Evolutionary conservation across 2,888 invertebrate species (phyloP), one percentile per base, ranked within the genome.

Genomic region (Cephus spinipes): DNA sequence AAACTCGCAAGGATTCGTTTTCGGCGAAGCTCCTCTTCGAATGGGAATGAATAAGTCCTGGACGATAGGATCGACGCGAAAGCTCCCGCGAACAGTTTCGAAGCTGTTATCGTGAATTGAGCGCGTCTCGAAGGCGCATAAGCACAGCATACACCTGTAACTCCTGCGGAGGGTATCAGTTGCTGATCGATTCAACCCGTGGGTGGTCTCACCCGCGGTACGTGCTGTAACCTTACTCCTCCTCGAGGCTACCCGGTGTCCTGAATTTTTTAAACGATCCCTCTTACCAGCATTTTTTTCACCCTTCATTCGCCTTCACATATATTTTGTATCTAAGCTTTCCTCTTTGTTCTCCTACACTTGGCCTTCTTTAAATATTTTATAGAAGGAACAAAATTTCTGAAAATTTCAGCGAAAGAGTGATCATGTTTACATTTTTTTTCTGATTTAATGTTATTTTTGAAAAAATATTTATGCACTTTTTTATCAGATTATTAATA

Each of bases 181-280:
- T 89, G 87, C 88, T 89, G 89, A 89, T 90, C 89, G 89, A 90
- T 89, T 89, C 88, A 87, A 87, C 85, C 87, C 85, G 88, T 90
- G 89, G 89, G 89, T 90, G 89, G 89, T 90, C 89, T 85, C 80
- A 83, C 84, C 85, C 84, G 86, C 74, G 82, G 83, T 87, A 87
- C 86, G 85, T 82, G 84, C 81, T 86, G 89, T 89, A 89, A 89
- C 86, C 87, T 84, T 86, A 88, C 85, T 87, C 88, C 83, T 81
- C 82, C 80, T 80, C 76, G 79, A 82, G 83, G 85, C 85, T 88
- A 89, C 88, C 87, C 84, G 84, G 87, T 88, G 87, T 86, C 87
- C 76, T 82, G 81, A 32, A 35, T 34, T 23, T 30, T 71, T 71
- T 32, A 71, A 32, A 32, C 31, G 31, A 30, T 15, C 31, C 71